Evolutionary conservation across 2,888 invertebrate genomes (phyloP), one percentile per base, ranked within the genome.

Genomic region (Pandemis corylana): DNA sequence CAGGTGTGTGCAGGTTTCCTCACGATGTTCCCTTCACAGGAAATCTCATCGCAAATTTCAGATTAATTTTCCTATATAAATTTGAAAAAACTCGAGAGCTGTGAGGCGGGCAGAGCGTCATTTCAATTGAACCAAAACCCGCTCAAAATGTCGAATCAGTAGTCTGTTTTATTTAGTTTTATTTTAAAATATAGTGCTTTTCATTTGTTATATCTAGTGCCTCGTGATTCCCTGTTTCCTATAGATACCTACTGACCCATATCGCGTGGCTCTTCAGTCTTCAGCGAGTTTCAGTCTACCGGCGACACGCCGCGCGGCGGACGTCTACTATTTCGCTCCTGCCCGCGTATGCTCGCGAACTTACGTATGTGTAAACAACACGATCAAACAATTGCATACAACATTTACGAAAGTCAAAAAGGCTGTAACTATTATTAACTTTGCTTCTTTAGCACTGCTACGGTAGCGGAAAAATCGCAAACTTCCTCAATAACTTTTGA

Each of bases 261-360:
- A 66, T 66, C 28, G 13, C 46, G 7, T 7, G 51, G 64, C 71
- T 71, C 70, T 20, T 20, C 44, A 10, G 9, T 36, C 28, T 36
- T 36, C 28, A 4, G 28, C 28, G 28, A 36, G 28, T 36, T 36
- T n/a, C 74, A 75, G 74, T 75, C 61, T 66, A 59, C 28, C 74
- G 66, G 42, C 53, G 61, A 46, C 28, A 28, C 46, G 73, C 64
- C 74, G 70, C 65, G 66, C 42, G 74, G 10, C 74, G 70, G 74
- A 53, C 74, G 74, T 62, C 44, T 46, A 46, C 4, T 46, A 5
- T 5, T 42, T 20, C 56, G 51, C 53, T 15, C 56, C 13, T 49
- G 44, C 12, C 44, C 41, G 42, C 13, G 4, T 4, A 53, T 44
- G 36, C 66, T 36, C 51, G 36, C n/a, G n/a, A 51, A 44, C 2